Percentiles rank a stretch among this genome's conserved stretches.
phyloP scores from a whole-genome alignment of 2,888 invertebrate species.

The Metellina segmentata region DNA sequence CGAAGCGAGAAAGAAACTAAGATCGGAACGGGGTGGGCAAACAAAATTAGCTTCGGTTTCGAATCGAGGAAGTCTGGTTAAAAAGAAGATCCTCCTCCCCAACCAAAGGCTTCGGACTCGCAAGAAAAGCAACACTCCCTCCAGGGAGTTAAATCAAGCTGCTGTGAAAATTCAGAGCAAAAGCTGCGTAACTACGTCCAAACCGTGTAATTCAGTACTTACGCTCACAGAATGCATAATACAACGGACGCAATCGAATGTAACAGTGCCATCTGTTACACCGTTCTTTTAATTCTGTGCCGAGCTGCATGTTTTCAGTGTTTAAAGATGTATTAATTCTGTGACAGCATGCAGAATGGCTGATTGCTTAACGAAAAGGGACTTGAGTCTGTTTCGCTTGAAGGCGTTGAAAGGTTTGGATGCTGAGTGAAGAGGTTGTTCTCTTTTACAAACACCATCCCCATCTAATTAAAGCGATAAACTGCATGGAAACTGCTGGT shows the following conservation, averaged over 20 bases:
- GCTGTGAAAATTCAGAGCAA: too few species aligned
- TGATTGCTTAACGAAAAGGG: background rate
- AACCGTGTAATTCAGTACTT: background rate
- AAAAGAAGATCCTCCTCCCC: background rate
- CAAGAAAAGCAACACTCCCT: background rate
- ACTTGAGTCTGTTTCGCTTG: background rate
- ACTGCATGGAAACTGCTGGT: background rate
- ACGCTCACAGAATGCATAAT: background rate
- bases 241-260: background rate
- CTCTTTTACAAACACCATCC: background rate
- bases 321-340: background rate
- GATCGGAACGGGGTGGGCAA: conserved; percentile 7
- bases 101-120: background rate
- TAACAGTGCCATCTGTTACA: background rate
- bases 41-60: conserved; percentile 28
- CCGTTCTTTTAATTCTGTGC: background rate
- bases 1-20: background rate
- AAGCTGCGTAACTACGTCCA: too few species aligned
- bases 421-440: background rate
- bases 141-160: background rate
- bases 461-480: background rate
- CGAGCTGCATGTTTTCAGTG: background rate
- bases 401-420: background rate
- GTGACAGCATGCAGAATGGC: background rate
- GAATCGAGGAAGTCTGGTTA: background rate